Evolutionary conservation across 2,888 invertebrate genomes (phyloP).

Genomic region (Synergus umbraculus): DNA sequence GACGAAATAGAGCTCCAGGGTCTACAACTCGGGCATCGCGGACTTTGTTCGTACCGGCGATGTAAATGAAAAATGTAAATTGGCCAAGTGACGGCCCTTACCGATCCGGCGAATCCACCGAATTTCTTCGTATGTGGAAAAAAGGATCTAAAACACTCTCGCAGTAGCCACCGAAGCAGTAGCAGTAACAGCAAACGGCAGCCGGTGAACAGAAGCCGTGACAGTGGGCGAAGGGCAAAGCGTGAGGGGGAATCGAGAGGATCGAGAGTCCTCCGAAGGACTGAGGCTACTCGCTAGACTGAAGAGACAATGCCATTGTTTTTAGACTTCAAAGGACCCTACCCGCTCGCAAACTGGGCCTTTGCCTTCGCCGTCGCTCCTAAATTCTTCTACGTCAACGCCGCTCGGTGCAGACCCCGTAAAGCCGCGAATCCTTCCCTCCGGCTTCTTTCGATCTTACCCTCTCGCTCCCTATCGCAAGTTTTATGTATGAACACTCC

Average conservation of each 20-base stretch:
- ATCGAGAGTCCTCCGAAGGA: slow-evolving; percentile 63
- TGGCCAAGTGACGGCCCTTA: slow-evolving; percentile 70
- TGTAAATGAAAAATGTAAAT: slow-evolving; percentile 75
- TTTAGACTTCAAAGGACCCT: slow-evolving; percentile 76
- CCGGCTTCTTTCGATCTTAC: slow-evolving; percentile 53
- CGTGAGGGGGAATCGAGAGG: slow-evolving; percentile 48
- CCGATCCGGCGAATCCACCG: slow-evolving; percentile 63
- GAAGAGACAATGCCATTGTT: slow-evolving; percentile 78
- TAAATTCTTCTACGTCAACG: slow-evolving; percentile 78
- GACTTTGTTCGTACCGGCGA: slow-evolving; percentile 57
- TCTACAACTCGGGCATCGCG: slow-evolving; percentile 36
- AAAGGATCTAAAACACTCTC: slow-evolving; percentile 65
- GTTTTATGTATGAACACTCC: slow-evolving; percentile 63
- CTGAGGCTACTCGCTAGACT: slow-evolving; percentile 71
- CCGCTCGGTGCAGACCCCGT: slow-evolving; percentile 61
- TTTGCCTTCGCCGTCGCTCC: slow-evolving; percentile 76
- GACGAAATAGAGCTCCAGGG: slow-evolving; percentile 43
- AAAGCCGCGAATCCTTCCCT: slow-evolving; percentile 63
- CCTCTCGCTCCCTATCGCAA: slow-evolving; percentile 45
- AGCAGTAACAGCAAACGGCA: slow-evolving; percentile 44
- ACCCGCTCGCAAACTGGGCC: slow-evolving; percentile 74
- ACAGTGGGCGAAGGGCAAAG: slow-evolving; percentile 45
- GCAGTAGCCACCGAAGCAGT: slow-evolving; percentile 52
- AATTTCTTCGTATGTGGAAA: slow-evolving; percentile 64
- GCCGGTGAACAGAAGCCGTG: slow-evolving; percentile 50